Percentiles rank a stretch among this genome's conserved stretches.
Evolutionary conservation across 2,113 vertebrate species (phyloP).

Genomic region (Bettongia penicillata): DNA sequence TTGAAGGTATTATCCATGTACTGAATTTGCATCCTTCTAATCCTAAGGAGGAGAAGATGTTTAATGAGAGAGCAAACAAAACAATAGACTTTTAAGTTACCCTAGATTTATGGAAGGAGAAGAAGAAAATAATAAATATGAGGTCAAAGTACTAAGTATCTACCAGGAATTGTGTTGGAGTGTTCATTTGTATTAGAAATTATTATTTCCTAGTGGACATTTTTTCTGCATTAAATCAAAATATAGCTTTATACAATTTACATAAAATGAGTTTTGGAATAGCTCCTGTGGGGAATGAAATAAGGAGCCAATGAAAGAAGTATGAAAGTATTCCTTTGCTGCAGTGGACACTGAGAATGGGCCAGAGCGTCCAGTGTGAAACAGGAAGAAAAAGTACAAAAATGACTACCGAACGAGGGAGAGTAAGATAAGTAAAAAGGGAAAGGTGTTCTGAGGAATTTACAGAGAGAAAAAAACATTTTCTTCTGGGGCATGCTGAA

Average conservation of each 20-base stretch:
- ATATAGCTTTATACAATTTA: background rate
- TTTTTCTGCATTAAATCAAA: conserved; percentile 53
- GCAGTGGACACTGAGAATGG: background rate
- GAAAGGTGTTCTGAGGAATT: too few relatives aligned
- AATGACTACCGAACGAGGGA: too few relatives aligned
- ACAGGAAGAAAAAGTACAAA: too few relatives aligned
- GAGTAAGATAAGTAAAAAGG: too few relatives aligned
- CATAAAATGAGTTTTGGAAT: background rate
- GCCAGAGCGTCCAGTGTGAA: too few relatives aligned
- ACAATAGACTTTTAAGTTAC: background rate
- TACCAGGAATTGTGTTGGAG: background rate
- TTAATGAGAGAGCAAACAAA: background rate
- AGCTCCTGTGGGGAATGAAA: background rate
- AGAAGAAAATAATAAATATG: background rate
- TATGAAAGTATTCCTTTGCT: background rate
- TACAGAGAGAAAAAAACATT: too few relatives aligned
- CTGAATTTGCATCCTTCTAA: background rate
- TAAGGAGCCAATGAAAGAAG: background rate
- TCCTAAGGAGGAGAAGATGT: background rate
- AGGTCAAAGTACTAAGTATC: background rate
- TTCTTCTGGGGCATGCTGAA: too few relatives aligned
- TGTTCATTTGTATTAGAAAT: conserved; percentile 4
- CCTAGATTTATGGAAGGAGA: background rate
- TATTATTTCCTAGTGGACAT: background rate
- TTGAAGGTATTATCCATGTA: background rate